Percentiles rank a stretch among this genome's conserved stretches.
These are phyloP conservation scores for Pegoplata infirma DNA, from an alignment of 2,888 invertebrate genomes.

Conservation along the genomic window DNA sequence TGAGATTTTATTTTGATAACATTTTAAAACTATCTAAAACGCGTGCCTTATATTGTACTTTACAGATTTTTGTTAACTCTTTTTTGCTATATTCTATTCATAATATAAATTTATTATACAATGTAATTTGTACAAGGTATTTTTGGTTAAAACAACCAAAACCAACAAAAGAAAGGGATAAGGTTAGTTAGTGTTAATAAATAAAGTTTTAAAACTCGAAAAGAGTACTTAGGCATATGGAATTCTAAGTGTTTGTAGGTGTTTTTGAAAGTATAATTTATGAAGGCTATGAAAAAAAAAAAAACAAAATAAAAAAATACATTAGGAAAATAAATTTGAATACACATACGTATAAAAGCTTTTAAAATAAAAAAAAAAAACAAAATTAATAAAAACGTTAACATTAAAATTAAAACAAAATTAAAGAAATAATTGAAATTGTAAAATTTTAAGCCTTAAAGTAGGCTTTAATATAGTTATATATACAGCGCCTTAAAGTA, in stretches of 20 bases:
- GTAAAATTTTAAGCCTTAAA: background rate
- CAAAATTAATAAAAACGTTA: background rate
- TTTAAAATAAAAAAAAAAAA: background rate
- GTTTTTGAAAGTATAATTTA: background rate
- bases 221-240: background rate
- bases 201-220: background rate
- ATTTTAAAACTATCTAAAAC: no score
- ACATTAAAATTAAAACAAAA: background rate
- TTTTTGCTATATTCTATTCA: background rate
- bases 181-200: conserved; percentile 4
- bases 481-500: background rate
- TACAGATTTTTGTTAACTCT: background rate
- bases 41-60: no score
- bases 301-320: no score
- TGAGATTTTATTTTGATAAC: no score
- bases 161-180: background rate
- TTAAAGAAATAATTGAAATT: background rate
- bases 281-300: background rate
- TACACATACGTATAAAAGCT: no score
- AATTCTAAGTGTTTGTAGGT: background rate
- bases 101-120: conserved; percentile 15
- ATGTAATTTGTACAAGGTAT: background rate
- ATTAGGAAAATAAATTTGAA: background rate
- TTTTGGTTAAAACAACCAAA: conserved; percentile 2
- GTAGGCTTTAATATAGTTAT: background rate